These are phyloP conservation scores for Scolopax mira DNA, from an alignment of 2,113 vertebrate genomes.

Conservation along the genomic window DNA sequence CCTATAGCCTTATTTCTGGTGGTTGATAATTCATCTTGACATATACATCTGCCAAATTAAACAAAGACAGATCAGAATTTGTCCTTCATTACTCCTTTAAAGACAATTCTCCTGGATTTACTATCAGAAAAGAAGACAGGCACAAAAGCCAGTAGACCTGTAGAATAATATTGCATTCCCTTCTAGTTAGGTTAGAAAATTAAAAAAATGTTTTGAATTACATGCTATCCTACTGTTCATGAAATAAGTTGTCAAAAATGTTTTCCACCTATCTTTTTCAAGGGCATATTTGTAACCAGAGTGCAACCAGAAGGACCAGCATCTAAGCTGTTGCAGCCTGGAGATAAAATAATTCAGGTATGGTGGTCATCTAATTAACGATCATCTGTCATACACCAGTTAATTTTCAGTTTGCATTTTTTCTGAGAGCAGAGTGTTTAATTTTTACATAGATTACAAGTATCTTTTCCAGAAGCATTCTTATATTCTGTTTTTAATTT, in stretches of 20 bases:
- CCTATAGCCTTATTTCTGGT: background rate
- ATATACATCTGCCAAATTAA: background rate
- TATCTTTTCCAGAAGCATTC: background rate
- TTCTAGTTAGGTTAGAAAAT: background rate
- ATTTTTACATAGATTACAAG: background rate
- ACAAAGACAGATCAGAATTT: background rate
- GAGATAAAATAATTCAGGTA: constrained; percentile 87
- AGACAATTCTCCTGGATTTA: background rate
- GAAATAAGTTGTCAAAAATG: background rate
- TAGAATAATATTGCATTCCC: background rate
- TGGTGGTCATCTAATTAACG: background rate
- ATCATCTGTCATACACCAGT: background rate
- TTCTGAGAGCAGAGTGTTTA: background rate
- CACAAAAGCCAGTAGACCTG: background rate
- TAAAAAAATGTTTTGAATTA: background rate
- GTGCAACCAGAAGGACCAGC: constrained; percentile 92
- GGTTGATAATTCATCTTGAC: background rate
- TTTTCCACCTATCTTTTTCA: constrained; percentile 29
- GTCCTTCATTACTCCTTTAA: background rate
- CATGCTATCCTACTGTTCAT: background rate
- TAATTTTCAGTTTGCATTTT: background rate
- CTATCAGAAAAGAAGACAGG: background rate
- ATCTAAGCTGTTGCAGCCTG: constrained; percentile 88
- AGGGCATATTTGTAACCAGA: constrained; percentile 96
- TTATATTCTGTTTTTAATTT: background rate